Evolutionary conservation across 2,113 vertebrate species (phyloP).

Genomic region (Zeus faber): DNA sequence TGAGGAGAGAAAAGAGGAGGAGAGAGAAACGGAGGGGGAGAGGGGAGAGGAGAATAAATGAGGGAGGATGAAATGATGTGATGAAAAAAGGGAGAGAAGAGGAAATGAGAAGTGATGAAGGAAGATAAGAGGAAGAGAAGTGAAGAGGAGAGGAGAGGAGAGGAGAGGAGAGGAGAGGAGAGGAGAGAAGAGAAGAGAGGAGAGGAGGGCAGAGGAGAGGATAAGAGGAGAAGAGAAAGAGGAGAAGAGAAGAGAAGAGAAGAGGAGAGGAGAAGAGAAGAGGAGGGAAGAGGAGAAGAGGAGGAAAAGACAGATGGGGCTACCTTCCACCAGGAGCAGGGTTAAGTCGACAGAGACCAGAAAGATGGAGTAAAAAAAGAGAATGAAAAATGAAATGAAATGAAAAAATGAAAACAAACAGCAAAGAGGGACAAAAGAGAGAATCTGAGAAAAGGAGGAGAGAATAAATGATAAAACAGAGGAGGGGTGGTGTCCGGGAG

Average conservation of each 20-base stretch:
- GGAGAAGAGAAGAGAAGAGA: neutral
- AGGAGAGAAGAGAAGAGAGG: neutral
- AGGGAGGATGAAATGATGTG: too few relatives aligned
- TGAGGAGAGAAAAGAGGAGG: conserved; percentile 2
- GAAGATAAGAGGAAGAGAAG: neutral
- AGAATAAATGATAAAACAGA: too few relatives aligned
- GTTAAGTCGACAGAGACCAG: too few relatives aligned
- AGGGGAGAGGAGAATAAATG: too few relatives aligned
- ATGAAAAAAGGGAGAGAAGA: neutral
- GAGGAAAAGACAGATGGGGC: neutral
- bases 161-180: neutral
- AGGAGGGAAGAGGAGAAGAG: conserved; percentile 17
- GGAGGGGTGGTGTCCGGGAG: neutral
- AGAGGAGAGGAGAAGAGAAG: conserved; percentile 7
- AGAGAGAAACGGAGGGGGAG: conserved; percentile 1
- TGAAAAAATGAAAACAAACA: too few relatives aligned
- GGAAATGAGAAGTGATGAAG: neutral
- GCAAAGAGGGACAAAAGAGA: too few relatives aligned
- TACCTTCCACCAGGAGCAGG: too few relatives aligned
- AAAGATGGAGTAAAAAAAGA: too few relatives aligned
- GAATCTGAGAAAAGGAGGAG: too few relatives aligned
- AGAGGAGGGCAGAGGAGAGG: neutral
- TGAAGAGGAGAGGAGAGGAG: neutral
- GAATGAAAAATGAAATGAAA: too few relatives aligned
- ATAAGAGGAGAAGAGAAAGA: neutral